These are phyloP conservation scores for Sylvietta virens DNA, from an alignment of 2,113 vertebrate genomes.

Conservation along the genomic window DNA sequence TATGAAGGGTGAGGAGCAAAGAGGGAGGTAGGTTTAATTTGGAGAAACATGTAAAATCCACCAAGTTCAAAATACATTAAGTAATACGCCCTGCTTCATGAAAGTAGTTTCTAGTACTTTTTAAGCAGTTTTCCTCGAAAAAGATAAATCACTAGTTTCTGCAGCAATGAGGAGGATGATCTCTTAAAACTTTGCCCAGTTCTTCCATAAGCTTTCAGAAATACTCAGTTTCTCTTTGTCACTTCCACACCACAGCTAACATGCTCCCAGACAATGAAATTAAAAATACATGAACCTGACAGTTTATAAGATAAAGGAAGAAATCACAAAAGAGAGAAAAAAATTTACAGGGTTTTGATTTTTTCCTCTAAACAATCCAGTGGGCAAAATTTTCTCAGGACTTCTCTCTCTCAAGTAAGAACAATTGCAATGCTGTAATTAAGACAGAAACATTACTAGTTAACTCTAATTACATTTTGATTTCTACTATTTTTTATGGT, in stretches of 20 bases:
- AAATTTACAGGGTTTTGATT: neutral
- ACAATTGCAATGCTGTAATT: neutral
- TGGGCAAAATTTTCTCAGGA: neutral
- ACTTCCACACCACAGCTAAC: neutral
- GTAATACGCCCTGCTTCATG: neutral
- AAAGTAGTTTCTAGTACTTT: neutral
- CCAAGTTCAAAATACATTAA: neutral
- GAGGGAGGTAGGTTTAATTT: neutral
- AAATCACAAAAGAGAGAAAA: neutral
- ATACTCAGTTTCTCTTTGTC: neutral
- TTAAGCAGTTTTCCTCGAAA: neutral
- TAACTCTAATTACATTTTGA: conserved; percentile 4
- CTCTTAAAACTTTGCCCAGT: neutral
- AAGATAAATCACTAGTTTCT: neutral
- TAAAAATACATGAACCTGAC: neutral
- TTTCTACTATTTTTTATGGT: conserved; percentile 9
- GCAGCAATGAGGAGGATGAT: neutral
- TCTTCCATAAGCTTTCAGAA: neutral
- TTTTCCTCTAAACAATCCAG: neutral
- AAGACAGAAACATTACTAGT: neutral
- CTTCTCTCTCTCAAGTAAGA: neutral
- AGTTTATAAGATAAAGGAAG: neutral
- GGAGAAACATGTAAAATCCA: neutral
- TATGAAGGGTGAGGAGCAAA: neutral
- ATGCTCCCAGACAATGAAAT: neutral